Evolutionary conservation across 2,888 invertebrate species (phyloP).

Genomic region (Alentia gelatinosa): DNA sequence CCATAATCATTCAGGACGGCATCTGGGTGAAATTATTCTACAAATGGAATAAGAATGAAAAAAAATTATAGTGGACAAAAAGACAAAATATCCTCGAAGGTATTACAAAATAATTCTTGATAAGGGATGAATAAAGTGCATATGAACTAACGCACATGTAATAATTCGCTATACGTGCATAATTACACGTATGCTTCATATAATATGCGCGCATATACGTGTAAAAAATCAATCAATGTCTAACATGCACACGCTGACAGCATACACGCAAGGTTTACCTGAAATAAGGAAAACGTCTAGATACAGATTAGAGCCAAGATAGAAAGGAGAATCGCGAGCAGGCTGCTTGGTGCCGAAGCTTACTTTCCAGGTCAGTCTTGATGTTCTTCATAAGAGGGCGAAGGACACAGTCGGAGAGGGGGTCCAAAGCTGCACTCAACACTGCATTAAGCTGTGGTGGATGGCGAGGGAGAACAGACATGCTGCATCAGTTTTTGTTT

Average conservation of each 20-base stretch:
- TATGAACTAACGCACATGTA: no score
- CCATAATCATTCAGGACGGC: no score
- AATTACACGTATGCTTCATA: neutral
- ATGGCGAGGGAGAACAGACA: neutral
- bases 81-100: no score
- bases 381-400: constrained; percentile 22
- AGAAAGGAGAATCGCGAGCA: neutral
- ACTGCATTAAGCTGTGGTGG: neutral
- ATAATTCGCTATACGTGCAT: no score
- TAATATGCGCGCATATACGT: no score
- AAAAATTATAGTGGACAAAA: no score
- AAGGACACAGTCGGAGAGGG: constrained; percentile 36
- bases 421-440: neutral
- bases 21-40: no score
- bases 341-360: neutral
- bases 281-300: neutral
- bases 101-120: no score
- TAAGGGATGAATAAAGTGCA: no score
- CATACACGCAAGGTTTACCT: neutral
- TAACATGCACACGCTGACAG: neutral
- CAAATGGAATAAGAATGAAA: no score
- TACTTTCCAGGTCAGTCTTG: constrained; percentile 37
- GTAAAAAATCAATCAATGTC: no score
- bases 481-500: no score
- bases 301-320: neutral